Conservation (phyloP, 1,140 invertebrate species). For the Aphelenchoides avenae region DNA sequence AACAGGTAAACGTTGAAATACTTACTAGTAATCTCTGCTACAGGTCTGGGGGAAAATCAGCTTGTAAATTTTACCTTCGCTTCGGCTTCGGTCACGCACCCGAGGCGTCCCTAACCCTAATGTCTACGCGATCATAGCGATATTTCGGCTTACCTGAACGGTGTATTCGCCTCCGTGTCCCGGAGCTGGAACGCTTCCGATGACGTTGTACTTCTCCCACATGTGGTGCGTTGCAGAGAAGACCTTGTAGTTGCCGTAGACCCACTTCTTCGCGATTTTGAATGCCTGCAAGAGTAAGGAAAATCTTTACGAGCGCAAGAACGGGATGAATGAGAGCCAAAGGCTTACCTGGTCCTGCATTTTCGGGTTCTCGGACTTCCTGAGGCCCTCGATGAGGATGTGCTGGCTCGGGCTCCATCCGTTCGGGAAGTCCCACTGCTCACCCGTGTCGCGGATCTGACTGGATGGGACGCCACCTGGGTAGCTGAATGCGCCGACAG, state of each 20-base stretch:
- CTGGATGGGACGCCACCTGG: constrained; percentile 46
- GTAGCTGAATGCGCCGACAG: constrained; percentile 32
- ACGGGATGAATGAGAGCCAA: too few species aligned
- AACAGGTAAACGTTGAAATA: too few species aligned
- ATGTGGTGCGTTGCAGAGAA: constrained; percentile 70
- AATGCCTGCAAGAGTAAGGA: constrained; percentile 65
- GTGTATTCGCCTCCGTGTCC: constrained; percentile 19
- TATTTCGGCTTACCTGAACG: too few species aligned
- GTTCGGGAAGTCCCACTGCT: constrained; percentile 60
- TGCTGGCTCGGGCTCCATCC: constrained; percentile 56
- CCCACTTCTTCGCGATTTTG: constrained; percentile 69
- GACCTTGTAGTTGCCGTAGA: constrained; percentile 74
- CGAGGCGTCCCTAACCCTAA: too few species aligned
- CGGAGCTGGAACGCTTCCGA: constrained; percentile 6
- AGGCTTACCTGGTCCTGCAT: constrained; percentile 39
- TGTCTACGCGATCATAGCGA: too few species aligned
- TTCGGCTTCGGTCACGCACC: too few species aligned
- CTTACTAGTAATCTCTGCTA: too few species aligned
- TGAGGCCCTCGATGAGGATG: constrained; percentile 45
- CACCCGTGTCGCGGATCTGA: constrained; percentile 57
- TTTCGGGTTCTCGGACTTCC: constrained; percentile 24
- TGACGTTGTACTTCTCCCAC: constrained; percentile 61
- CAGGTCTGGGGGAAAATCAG: too few species aligned
- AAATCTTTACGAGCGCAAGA: constrained; percentile 64
- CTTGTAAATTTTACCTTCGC: too few species aligned